phyloP scores from a whole-genome alignment of 2,797 vertebrate genomes.

The Dryobates pubescens region DNA sequence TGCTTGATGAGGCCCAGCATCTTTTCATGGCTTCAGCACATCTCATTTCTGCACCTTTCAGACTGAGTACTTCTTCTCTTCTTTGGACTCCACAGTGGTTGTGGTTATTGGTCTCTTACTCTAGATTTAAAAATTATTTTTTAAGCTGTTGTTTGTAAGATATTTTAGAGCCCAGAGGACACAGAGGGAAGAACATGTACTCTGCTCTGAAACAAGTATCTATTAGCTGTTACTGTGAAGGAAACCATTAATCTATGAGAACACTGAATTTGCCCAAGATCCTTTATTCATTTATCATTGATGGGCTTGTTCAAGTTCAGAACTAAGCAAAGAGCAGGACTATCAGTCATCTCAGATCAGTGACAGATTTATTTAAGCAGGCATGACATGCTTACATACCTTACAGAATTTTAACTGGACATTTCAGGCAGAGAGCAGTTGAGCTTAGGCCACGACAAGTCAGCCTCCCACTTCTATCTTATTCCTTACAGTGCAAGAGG shows the following conservation, averaged over 20 bases:
- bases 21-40: background rate
- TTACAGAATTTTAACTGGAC: background rate
- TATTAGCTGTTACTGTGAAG: background rate
- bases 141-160: background rate
- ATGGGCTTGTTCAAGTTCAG: background rate
- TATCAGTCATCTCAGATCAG: background rate
- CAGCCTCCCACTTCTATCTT: background rate
- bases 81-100: background rate
- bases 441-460: background rate
- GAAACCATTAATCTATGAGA: background rate
- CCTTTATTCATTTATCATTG: background rate
- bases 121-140: background rate
- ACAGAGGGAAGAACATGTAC: fast-evolving
- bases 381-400: background rate
- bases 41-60: background rate
- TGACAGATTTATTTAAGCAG: background rate
- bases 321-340: background rate
- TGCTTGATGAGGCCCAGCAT: background rate
- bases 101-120: background rate
- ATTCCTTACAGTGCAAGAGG: background rate
- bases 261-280: background rate
- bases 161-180: background rate
- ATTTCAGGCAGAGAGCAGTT: background rate
- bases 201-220: background rate
- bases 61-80: background rate